These are phyloP conservation scores for Botia kubotai DNA, from an alignment of 2,797 vertebrate species.

Conservation along the genomic window DNA sequence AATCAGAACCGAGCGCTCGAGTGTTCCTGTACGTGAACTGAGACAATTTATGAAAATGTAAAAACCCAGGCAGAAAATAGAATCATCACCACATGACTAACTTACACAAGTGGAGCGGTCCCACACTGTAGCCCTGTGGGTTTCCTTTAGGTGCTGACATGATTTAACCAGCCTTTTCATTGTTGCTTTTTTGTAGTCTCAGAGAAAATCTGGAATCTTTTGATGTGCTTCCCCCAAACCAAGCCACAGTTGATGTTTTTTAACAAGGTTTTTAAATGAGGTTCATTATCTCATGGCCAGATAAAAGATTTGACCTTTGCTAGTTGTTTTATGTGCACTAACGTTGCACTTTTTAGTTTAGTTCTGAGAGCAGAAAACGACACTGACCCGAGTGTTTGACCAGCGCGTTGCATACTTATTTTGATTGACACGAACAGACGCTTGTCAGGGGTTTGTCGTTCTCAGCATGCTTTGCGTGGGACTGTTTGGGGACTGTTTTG, in stretches of 20 bases:
- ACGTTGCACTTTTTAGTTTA: slow-evolving; percentile 15
- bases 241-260: slow-evolving; percentile 28
- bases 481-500: background rate
- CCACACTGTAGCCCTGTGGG: slow-evolving; percentile 8
- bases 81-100: slow-evolving; percentile 30
- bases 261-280: slow-evolving; percentile 13
- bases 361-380: background rate
- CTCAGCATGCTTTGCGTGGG: slow-evolving; percentile 5
- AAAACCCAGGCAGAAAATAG: slow-evolving; percentile 29
- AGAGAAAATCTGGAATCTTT: slow-evolving; percentile 23
- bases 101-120: slow-evolving; percentile 4
- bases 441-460: background rate
- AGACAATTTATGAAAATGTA: slow-evolving; percentile 64
- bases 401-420: background rate
- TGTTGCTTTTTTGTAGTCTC: slow-evolving; percentile 11
- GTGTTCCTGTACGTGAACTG: slow-evolving; percentile 59
- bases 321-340: background rate
- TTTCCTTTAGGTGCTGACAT: slow-evolving; percentile 30
- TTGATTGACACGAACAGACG: background rate
- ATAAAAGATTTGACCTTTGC: slow-evolving; percentile 30
- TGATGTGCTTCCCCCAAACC: slow-evolving; percentile 3
- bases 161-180: slow-evolving; percentile 24
- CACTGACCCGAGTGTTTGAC: background rate
- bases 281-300: slow-evolving; percentile 26
- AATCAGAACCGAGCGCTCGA: slow-evolving; percentile 72